phyloP scores from a whole-genome alignment of 2,113 vertebrate genomes.

The Scolopax mira region DNA sequence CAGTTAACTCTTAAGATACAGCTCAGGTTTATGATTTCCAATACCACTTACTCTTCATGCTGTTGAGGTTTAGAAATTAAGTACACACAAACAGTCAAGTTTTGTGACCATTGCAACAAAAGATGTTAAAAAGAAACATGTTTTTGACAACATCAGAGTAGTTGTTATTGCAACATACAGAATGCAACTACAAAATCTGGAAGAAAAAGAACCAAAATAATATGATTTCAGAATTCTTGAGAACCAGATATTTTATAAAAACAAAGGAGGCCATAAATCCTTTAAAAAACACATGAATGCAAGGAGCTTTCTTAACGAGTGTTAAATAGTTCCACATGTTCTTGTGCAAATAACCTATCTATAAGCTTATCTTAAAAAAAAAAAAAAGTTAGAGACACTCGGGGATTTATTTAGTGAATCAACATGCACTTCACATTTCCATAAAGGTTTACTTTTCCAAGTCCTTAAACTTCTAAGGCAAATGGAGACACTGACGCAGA shows the following conservation, averaged over 20 bases:
- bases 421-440: neutral
- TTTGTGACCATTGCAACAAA: neutral
- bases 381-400: neutral
- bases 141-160: neutral
- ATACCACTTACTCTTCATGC: neutral
- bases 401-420: neutral
- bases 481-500: neutral
- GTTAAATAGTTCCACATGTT: neutral
- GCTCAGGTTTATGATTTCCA: neutral
- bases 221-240: neutral
- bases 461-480: neutral
- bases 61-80: neutral
- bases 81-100: neutral
- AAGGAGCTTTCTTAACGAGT: neutral
- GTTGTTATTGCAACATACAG: neutral
- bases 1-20: neutral
- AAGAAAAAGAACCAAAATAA: neutral
- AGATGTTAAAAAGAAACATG: fast-evolving
- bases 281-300: neutral
- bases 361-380: neutral
- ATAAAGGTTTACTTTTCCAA: neutral
- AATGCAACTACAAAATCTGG: neutral
- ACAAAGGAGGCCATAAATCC: neutral
- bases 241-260: neutral
- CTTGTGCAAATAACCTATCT: neutral